Percentiles rank a stretch among this genome's conserved stretches.
Conservation (phyloP, 2,888 invertebrate genomes). For the Aromia moschata region DNA sequence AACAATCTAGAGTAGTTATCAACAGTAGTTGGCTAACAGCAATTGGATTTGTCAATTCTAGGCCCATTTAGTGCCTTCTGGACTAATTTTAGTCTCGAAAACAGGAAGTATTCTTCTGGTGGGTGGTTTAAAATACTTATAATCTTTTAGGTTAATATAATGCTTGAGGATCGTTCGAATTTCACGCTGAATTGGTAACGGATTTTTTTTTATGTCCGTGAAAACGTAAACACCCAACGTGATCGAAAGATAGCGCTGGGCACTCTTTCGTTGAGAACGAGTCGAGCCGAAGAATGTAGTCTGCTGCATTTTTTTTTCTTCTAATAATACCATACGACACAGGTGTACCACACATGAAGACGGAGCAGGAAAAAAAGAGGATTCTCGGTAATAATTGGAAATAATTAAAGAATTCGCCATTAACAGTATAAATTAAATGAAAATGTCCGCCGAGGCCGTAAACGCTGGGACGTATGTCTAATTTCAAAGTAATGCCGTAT, state of each 20-base stretch:
- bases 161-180: constrained; percentile 10
- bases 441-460: constrained; percentile 18
- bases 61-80: too few species aligned
- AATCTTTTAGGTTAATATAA: constrained; percentile 9
- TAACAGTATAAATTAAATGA: constrained; percentile 32
- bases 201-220: background rate
- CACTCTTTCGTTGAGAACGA: too few species aligned
- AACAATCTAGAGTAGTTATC: too few species aligned
- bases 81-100: too few species aligned
- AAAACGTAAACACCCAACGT: background rate
- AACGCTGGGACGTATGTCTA: constrained; percentile 27
- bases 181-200: constrained; percentile 3
- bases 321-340: constrained; percentile 24
- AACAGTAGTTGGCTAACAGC: too few species aligned
- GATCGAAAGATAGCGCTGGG: background rate
- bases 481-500: constrained; percentile 18
- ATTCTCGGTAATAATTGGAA: constrained; percentile 39
- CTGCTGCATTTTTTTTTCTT: constrained; percentile 26
- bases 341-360: constrained; percentile 37
- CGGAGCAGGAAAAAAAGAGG: constrained; percentile 19
- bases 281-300: constrained; percentile 27
- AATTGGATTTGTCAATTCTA: too few species aligned
- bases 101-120: too few species aligned
- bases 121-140: too few species aligned
- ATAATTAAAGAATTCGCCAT: constrained; percentile 38